Evolutionary conservation across 2,888 invertebrate species (phyloP).

Genomic region (Pardosa pseudoannulata): DNA sequence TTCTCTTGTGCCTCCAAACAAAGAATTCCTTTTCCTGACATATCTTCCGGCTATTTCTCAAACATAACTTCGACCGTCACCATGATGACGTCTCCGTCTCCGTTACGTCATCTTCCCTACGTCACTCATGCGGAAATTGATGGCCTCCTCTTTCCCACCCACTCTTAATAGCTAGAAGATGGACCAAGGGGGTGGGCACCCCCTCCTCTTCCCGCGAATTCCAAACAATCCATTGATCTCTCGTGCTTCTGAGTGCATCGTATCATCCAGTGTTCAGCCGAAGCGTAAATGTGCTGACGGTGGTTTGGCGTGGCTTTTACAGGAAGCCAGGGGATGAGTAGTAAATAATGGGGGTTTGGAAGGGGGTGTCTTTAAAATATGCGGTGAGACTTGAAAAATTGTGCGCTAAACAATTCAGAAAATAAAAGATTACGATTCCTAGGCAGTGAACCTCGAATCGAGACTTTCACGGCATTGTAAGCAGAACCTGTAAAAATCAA

Average conservation of each 20-base stretch:
- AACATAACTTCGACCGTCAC: slow-evolving; percentile 8
- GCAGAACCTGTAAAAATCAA: too few relatives aligned
- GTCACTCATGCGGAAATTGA: slow-evolving; percentile 40
- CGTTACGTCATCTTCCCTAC: slow-evolving; percentile 31
- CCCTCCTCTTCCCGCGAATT: background rate
- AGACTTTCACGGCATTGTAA: too few relatives aligned
- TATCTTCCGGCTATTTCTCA: background rate
- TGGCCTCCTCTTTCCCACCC: slow-evolving; percentile 29
- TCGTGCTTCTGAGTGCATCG: background rate
- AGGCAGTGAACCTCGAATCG: background rate
- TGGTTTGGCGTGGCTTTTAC: slow-evolving; percentile 11
- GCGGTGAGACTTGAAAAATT: background rate
- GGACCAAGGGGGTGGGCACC: slow-evolving; percentile 9
- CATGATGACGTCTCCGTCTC: slow-evolving; percentile 19
- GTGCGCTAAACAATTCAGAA: background rate
- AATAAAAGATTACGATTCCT: background rate
- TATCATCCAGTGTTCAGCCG: background rate
- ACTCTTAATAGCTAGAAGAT: slow-evolving; percentile 62
- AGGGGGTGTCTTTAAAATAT: background rate
- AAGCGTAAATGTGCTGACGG: slow-evolving; percentile 17
- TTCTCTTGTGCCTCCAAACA: background rate
- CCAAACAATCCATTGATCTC: slow-evolving; percentile 18
- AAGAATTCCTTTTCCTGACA: background rate
- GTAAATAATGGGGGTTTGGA: background rate
- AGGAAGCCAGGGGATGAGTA: background rate